Evolutionary conservation across 2,113 vertebrate genomes (phyloP).

Genomic region (Heloderma charlesbogerti): DNA sequence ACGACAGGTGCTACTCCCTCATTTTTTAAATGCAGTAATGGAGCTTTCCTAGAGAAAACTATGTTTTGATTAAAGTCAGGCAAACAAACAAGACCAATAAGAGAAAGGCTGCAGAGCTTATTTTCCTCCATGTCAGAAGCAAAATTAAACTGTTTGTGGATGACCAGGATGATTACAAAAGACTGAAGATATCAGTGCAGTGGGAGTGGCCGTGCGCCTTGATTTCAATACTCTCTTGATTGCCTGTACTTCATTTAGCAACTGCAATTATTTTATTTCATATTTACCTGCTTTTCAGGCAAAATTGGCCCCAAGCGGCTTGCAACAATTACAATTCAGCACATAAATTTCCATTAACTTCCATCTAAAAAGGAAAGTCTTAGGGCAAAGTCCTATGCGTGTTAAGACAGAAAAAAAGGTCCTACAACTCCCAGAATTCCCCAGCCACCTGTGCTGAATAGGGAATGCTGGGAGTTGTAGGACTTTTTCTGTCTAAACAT

Average conservation of each 20-base stretch:
- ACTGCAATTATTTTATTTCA: not conserved
- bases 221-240: not conserved
- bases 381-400: too few species aligned
- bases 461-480: too few species aligned
- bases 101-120: conserved; percentile 18
- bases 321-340: not conserved
- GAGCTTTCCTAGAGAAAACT: not conserved
- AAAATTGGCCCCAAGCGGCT: not conserved
- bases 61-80: conserved; percentile 1
- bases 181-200: accelerated
- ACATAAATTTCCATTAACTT: not conserved
- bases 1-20: not conserved
- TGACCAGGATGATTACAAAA: conserved; percentile 13
- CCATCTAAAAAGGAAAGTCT: not conserved
- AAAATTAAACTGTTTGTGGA: conserved; percentile 10
- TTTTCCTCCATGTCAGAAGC: not conserved
- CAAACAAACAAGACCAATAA: not conserved
- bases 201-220: not conserved
- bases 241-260: not conserved
- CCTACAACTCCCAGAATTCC: too few species aligned
- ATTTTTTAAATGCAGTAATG: not conserved
- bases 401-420: too few species aligned
- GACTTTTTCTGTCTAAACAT: too few species aligned
- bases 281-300: not conserved
- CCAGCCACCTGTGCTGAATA: too few species aligned